Base-by-base conservation (phyloP, 2,113 vertebrate genomes). In the Hystrix cristata region DNA sequence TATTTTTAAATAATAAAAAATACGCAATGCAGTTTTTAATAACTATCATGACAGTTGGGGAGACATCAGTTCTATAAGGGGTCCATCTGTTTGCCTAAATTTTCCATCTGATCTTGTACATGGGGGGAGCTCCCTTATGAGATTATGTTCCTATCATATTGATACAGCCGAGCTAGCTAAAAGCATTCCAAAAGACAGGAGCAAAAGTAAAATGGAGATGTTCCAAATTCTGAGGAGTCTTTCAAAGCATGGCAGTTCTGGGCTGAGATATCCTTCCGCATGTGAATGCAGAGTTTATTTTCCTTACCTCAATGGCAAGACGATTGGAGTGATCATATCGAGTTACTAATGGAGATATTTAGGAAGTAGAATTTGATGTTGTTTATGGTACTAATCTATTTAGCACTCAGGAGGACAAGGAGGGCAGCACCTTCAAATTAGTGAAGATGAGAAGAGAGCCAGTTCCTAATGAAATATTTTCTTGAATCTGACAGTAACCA, bases 401-500 rank as follows among this genome's bases (percentile, higher is more conserved):
- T 21, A 65, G 31, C 3, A 46, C 71, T 18, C 31, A 21, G 15
- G 80, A 93, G 74, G 78, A 13, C 23, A 18, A 10, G 34, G 13
- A 82, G 46, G 80, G 71, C 13, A n/a, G 8, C 46, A 71, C 29
- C 59, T 95, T 90, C 13, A 64, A 65, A 43, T 85, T 94, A 62
- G 38, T 81, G 85, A 82, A 64, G 34, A 65, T 72, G 38, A 93
- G 43, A 67, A 71, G 81, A 90, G 53, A 95, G 34, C 81, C 76
- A 27, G 2, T 59, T 85, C 48, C 76, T 97, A 97, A 96, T 96
- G 90, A 96, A 96, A 65, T 94, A 82, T 87, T 84, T 83, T 57
- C 29, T 46, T 90, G 80, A 76, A 71, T 76, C 80, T 94, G 57
- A 55, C 79, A 72, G 34, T 59, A 71, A 55, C 53, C 81, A 34